Percentiles rank a stretch among this genome's conserved stretches.
These are phyloP conservation scores for Caenorhabditis sp. DNA, from an alignment of 2,888 invertebrate species.

Conservation along the genomic window DNA sequence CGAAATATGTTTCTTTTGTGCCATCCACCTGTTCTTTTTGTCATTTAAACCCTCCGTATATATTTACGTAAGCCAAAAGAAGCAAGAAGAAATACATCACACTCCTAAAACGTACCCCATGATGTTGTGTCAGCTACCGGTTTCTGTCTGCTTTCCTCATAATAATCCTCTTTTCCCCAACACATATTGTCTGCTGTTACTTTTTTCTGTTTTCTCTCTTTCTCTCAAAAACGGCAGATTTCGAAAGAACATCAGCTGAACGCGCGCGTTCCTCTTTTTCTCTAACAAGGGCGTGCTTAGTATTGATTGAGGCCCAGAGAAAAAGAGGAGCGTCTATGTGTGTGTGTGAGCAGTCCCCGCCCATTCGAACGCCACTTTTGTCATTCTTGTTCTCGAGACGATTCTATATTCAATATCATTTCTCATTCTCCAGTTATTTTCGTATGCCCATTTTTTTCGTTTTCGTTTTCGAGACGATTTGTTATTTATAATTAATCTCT, in stretches of 20 bases:
- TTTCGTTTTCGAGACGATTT: neutral
- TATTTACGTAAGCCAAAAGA: neutral
- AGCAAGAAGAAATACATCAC: neutral
- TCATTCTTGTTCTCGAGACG: neutral
- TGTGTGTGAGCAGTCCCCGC: neutral
- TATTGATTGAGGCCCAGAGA: neutral
- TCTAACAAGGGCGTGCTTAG: neutral
- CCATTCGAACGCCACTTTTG: neutral
- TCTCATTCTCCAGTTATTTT: constrained; percentile 14
- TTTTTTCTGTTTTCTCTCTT: neutral
- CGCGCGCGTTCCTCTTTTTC: neutral
- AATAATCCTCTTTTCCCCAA: neutral
- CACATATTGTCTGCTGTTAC: neutral
- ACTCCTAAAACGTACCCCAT: neutral
- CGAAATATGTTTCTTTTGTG: neutral
- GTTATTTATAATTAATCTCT: neutral
- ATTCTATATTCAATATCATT: neutral
- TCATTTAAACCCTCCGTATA: neutral
- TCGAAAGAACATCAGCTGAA: neutral
- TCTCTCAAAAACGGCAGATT: neutral
- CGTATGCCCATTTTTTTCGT: no score
- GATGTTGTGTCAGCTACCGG: neutral
- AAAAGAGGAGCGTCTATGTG: neutral
- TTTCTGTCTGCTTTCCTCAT: neutral
- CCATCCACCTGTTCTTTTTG: neutral